These are phyloP conservation scores for Drosophila paranaensis DNA, from an alignment of 2,888 invertebrate species.

Conservation along the genomic window DNA sequence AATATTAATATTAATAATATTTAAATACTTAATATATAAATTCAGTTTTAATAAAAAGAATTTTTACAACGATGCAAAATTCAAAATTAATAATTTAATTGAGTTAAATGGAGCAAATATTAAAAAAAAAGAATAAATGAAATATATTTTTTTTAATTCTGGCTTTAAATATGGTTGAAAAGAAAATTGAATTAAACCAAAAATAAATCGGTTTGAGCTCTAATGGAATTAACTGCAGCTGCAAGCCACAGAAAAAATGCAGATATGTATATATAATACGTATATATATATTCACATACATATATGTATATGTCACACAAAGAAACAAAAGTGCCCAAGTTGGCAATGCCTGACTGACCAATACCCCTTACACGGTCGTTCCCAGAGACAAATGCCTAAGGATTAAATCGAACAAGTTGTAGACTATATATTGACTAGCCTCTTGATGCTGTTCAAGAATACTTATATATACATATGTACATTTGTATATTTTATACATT, in stretches of 20 bases:
- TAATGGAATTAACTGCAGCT: slow-evolving; percentile 21
- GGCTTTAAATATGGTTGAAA: neutral
- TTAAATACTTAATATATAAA: too few relatives aligned
- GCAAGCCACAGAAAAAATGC: slow-evolving; percentile 3
- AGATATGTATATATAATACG: neutral
- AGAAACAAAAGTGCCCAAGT: neutral
- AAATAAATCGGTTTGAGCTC: neutral
- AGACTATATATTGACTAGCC: neutral
- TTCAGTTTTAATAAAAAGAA: too few relatives aligned
- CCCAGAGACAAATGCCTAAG: neutral
- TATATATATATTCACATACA: slow-evolving; percentile 7
- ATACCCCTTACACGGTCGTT: neutral
- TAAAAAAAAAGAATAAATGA: too few relatives aligned
- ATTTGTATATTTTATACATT: neutral
- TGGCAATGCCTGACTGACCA: neutral
- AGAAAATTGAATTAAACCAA: neutral
- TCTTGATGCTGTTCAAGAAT: neutral
- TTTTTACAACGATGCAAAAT: neutral
- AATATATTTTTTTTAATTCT: neutral
- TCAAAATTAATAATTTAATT: too few relatives aligned
- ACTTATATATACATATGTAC: neutral
- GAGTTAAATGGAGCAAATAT: too few relatives aligned
- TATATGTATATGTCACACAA: slow-evolving; percentile 15
- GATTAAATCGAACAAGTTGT: neutral
- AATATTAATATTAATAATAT: too few relatives aligned